These are phyloP conservation scores for Tympanoctomys barrerae DNA, from an alignment of 2,797 vertebrate genomes.

Conservation along the genomic window DNA sequence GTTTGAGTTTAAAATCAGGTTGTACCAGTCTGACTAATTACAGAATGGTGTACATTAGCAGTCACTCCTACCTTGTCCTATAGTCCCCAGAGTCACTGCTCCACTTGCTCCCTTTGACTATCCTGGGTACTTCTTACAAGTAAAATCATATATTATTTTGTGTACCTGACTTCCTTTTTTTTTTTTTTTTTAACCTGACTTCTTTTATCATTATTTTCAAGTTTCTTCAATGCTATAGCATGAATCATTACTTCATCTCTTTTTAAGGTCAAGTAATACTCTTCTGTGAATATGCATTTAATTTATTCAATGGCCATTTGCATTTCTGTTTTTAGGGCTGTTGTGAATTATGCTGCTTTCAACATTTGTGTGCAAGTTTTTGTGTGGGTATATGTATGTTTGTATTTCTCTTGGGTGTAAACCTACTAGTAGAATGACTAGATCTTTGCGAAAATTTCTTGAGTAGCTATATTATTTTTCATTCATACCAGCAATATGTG, in stretches of 20 bases:
- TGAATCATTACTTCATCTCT: background rate
- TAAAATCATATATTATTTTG: background rate
- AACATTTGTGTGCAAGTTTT: background rate
- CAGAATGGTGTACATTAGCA: background rate
- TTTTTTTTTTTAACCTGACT: no score
- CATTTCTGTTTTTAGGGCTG: background rate
- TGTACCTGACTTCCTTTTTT: background rate
- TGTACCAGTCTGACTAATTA: background rate
- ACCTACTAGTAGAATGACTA: background rate
- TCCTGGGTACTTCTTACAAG: background rate
- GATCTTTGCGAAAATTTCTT: background rate
- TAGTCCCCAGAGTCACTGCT: background rate
- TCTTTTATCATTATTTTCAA: constrained; percentile 3
- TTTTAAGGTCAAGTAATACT: background rate
- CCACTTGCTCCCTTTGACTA: background rate
- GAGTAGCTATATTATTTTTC: background rate
- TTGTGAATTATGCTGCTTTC: background rate
- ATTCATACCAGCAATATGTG: background rate
- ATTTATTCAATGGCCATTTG: background rate
- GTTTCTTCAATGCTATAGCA: background rate
- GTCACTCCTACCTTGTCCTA: background rate
- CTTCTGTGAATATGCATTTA: background rate
- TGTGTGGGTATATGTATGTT: background rate
- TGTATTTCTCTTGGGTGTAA: background rate
- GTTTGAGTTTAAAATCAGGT: background rate